Evolutionary conservation across 2,888 invertebrate species (phyloP), one percentile per base, ranked within the genome.

Genomic region (Anaspis maculata): DNA sequence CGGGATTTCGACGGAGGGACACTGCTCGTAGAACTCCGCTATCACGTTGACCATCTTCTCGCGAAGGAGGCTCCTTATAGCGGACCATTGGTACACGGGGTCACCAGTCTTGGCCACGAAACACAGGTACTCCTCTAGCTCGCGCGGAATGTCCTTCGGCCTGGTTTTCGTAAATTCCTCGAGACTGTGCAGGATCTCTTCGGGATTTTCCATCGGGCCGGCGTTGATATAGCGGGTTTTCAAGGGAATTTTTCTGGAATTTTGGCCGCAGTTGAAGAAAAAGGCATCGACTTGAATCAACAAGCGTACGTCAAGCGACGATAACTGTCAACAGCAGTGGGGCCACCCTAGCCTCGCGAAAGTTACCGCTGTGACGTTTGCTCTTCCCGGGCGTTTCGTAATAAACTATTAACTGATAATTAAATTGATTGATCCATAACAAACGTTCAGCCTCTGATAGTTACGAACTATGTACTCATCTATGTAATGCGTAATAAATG

Each of bases 61-160:
- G 46, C 86, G 79, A 62, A 94, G 87, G 49, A 95, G 76, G 59
- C 82, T 80, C 66, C 90, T 90, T 29, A 94, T 76, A 44, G 84
- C 73, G 25, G 83, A 70, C 94, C 94, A 95, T 57, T 90, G 89
- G 62, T 89, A 94, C 45, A 94, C 79, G 21, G 90, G 89, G 68
- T 94, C 90, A 44, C 95, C 94, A 55, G 91, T 92, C 66, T 86
- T 86, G 3, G 94, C 94, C 48, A 95, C 89, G 70, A 84, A 85
- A 48, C 76, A 76, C 47, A 95, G 72, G 62, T 91, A 94, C 39
- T 90, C 89, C 56, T 94, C 91, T 39, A 95, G 71, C 58, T 89
- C 83, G 42, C 82, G 77, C 12, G 92, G 90, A 53, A 94, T 89
- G 53, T 84, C 85, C 62, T 83, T 83, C 9, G 79, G 78, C 50